phyloP scores from a whole-genome alignment of 2,113 vertebrate genomes.

The Trogon melanurus region DNA sequence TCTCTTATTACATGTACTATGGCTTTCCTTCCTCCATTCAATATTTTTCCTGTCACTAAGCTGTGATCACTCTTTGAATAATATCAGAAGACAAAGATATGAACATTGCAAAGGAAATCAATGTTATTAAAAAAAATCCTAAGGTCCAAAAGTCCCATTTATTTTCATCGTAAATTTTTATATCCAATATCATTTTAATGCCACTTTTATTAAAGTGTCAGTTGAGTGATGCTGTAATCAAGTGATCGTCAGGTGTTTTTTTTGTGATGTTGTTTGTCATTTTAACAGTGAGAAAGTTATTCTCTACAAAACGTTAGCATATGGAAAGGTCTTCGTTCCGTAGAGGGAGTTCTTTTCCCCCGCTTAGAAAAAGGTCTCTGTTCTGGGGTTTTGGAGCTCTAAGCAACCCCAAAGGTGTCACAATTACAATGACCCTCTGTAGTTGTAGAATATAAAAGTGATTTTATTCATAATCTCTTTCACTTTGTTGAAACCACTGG shows the following conservation, averaged over 20 bases:
- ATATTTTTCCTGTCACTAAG: neutral
- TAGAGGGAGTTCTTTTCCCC: neutral
- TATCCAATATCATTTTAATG: conserved; percentile 48
- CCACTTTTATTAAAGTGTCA: conserved; percentile 67
- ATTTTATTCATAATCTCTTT: conserved; percentile 4
- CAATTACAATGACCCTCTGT: conserved; percentile 14
- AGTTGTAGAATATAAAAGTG: conserved; percentile 5
- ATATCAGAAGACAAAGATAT: neutral
- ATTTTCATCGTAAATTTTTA: conserved; percentile 63
- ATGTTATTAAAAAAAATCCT: neutral
- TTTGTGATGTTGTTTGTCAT: conserved; percentile 52
- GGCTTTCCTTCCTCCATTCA: neutral
- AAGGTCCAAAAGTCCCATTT: conserved; percentile 33
- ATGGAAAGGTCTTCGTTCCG: neutral
- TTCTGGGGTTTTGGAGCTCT: conserved; percentile 30
- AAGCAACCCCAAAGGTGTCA: neutral
- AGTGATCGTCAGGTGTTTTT: neutral
- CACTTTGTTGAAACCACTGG: neutral
- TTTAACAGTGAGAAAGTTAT: conserved; percentile 44
- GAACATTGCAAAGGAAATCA: neutral
- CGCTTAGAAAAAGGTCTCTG: conserved; percentile 13
- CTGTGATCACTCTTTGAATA: neutral
- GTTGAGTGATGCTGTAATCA: conserved; percentile 25
- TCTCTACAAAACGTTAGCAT: neutral
- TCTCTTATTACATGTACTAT: neutral